phyloP scores from a whole-genome alignment of 2,113 vertebrate species.

The Oxyura jamaicensis region DNA sequence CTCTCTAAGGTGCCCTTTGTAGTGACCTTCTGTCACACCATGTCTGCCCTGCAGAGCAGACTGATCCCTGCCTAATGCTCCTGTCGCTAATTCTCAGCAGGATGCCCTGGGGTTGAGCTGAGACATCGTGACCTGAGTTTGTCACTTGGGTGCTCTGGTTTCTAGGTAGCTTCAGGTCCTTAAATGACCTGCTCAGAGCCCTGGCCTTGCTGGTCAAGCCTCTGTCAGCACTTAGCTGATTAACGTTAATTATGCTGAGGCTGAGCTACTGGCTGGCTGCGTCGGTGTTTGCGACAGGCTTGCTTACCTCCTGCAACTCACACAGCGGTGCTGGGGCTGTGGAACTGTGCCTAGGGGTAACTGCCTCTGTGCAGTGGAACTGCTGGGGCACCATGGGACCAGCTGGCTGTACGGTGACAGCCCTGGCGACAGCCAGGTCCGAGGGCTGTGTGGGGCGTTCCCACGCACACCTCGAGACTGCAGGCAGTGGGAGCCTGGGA shows the following conservation, averaged over 20 bases:
- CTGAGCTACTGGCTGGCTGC: neutral
- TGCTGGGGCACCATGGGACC: neutral
- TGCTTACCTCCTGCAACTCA: neutral
- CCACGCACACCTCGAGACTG: neutral
- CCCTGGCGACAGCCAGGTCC: neutral
- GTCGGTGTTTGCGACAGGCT: neutral
- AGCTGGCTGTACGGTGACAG: accelerated
- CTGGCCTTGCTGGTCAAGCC: neutral
- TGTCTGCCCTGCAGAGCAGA: accelerated
- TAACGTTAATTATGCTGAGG: neutral
- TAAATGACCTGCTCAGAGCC: neutral
- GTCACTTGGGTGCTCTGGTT: constrained; percentile 1
- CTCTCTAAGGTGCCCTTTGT: neutral
- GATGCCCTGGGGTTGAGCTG: neutral
- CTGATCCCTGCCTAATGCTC: neutral
- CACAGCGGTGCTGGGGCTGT: accelerated
- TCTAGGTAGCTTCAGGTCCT: neutral
- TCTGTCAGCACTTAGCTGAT: neutral
- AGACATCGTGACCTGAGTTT: neutral
- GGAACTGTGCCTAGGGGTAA: neutral
- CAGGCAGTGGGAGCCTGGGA: neutral
- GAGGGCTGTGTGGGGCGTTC: neutral
- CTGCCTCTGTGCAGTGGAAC: neutral
- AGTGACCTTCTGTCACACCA: neutral
- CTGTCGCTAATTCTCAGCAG: neutral